These are phyloP conservation scores for Bungarus multicinctus DNA, from an alignment of 2,113 vertebrate genomes.

Conservation along the genomic window DNA sequence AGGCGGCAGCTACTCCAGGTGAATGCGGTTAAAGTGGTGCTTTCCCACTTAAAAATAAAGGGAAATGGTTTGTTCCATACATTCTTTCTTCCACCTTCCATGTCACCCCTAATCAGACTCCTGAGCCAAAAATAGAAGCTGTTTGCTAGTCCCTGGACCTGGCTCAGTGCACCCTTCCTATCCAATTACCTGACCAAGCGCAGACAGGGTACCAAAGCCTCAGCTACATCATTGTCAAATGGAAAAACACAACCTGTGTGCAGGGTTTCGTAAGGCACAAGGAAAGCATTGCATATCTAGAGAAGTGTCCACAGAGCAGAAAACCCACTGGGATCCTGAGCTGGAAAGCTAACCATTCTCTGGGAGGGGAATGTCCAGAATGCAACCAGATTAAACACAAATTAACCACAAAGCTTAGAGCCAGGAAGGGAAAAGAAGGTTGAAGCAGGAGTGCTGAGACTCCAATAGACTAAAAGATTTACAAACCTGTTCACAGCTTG, in stretches of 20 bases:
- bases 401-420: not conserved
- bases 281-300: not conserved
- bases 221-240: not conserved
- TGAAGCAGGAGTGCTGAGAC: not conserved
- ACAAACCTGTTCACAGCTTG: not conserved
- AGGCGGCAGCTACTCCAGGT: not conserved
- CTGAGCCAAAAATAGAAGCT: constrained; percentile 31
- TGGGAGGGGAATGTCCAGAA: not conserved
- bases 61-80: not conserved
- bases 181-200: constrained; percentile 56
- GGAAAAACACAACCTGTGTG: not conserved
- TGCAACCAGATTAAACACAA: not conserved
- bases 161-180: constrained; percentile 52
- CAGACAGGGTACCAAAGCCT: constrained; percentile 26
- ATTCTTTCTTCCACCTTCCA: not conserved
- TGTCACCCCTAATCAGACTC: constrained; percentile 49
- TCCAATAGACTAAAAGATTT: not conserved
- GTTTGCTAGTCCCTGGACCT: not conserved
- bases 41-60: not conserved
- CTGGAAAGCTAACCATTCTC: not conserved
- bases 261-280: not conserved
- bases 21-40: not conserved
- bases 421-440: too few relatives aligned
- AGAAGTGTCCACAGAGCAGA: not conserved
- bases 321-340: rapidly evolving